These are phyloP conservation scores for Phocoena phocoena DNA, from an alignment of 2,113 vertebrate genomes.

Conservation along the genomic window DNA sequence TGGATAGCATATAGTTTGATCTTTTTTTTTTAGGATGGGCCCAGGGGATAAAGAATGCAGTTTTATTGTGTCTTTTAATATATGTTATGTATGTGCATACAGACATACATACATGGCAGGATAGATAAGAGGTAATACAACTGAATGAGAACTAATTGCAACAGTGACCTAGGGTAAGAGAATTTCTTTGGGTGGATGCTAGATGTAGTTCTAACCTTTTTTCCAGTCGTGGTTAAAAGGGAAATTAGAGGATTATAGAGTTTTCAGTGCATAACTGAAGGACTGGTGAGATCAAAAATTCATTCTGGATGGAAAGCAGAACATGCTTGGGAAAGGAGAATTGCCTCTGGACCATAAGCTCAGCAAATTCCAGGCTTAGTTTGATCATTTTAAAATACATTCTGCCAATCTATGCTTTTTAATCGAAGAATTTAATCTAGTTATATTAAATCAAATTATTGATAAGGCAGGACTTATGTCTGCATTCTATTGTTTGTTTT, in stretches of 20 bases:
- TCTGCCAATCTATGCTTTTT: not conserved
- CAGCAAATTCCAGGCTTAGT: not conserved
- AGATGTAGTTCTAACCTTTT: not conserved
- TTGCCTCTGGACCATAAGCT: not conserved
- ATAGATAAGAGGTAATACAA: not conserved
- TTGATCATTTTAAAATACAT: not conserved
- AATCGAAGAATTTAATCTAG: not conserved
- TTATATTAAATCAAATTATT: not conserved
- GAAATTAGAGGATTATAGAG: not conserved
- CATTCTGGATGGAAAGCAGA: not conserved
- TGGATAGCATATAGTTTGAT: not conserved
- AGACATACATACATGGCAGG: not conserved
- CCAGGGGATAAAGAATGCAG: not conserved
- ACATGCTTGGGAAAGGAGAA: not conserved
- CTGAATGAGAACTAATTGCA: not conserved
- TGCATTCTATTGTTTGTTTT: not conserved
- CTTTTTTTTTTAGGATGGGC: not conserved
- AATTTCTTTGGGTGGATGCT: not conserved
- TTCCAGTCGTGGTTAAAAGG: not conserved
- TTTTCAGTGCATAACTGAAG: not conserved
- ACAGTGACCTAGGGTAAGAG: not conserved
- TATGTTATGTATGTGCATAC: not conserved
- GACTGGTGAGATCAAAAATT: not conserved
- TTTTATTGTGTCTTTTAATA: not conserved
- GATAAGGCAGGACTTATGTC: not conserved